Evolutionary conservation across 2,888 invertebrate species (phyloP).

Genomic region (Lithophane semibrunnea): DNA sequence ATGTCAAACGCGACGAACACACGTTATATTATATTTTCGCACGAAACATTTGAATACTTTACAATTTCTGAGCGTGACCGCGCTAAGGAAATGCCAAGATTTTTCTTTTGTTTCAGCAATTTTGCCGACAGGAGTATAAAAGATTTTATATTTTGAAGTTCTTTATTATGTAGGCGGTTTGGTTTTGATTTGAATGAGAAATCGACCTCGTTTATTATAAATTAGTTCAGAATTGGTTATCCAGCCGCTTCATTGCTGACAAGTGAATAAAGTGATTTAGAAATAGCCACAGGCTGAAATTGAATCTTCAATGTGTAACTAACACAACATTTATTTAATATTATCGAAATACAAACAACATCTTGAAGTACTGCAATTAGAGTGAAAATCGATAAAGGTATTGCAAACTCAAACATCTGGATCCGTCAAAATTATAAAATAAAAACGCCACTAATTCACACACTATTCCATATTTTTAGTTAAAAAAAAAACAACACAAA

Average conservation of each 20-base stretch:
- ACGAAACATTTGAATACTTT: constrained; percentile 71
- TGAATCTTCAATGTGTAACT: not conserved
- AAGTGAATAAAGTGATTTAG: not conserved
- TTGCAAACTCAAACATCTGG: not conserved
- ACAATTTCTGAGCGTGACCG: constrained; percentile 66
- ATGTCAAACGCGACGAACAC: constrained; percentile 53
- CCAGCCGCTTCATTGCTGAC: no score
- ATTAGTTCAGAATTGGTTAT: not conserved
- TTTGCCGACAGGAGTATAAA: constrained; percentile 26
- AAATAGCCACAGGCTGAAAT: not conserved
- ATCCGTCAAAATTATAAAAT: no score
- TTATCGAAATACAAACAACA: not conserved
- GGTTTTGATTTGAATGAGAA: constrained; percentile 7
- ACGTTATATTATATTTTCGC: constrained; percentile 64
- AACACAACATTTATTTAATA: not conserved
- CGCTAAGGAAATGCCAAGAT: constrained; percentile 34
- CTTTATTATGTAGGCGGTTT: not conserved
- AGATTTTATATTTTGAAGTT: constrained; percentile 20
- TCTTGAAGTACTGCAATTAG: no score
- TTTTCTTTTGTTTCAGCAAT: constrained; percentile 42
- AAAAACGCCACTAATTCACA: constrained; percentile 16
- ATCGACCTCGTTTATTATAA: not conserved
- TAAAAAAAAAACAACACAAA: constrained; percentile 28
- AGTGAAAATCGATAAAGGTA: not conserved
- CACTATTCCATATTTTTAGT: constrained; percentile 58